These are phyloP conservation scores for Muscicapa comitata DNA, from an alignment of 2,797 vertebrate species.

Conservation along the genomic window DNA sequence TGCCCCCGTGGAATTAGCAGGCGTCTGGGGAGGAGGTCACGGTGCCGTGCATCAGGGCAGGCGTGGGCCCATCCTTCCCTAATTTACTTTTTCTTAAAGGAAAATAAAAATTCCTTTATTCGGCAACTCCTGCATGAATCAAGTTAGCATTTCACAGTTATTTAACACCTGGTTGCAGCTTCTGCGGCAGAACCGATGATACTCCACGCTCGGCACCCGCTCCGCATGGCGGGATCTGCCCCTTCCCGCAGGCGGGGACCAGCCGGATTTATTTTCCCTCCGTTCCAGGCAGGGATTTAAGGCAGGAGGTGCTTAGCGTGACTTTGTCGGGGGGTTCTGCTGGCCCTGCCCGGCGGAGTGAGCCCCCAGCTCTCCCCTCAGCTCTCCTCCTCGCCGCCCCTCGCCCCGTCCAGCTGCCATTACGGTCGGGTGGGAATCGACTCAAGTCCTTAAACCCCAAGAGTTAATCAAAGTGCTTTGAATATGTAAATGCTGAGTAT, in stretches of 20 bases:
- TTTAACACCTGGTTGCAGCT: slow-evolving; percentile 40
- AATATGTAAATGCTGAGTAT: slow-evolving; percentile 67
- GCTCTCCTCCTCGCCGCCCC: neutral
- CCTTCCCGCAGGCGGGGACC: neutral
- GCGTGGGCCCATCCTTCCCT: neutral
- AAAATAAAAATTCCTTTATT: neutral
- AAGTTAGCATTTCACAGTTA: slow-evolving; percentile 26
- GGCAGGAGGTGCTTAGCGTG: neutral
- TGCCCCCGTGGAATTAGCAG: neutral
- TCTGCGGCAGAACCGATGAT: neutral
- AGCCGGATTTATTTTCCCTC: neutral
- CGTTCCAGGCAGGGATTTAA: neutral
- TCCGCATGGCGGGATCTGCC: neutral
- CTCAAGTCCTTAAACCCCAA: slow-evolving; percentile 52
- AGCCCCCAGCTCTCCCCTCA: neutral
- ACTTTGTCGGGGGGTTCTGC: neutral
- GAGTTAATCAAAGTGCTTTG: slow-evolving; percentile 69
- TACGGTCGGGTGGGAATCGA: slow-evolving; percentile 12
- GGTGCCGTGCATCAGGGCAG: neutral
- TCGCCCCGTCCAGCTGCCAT: slow-evolving; percentile 20
- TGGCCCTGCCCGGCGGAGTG: neutral
- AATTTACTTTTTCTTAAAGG: neutral
- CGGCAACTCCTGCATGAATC: neutral
- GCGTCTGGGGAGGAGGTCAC: neutral
- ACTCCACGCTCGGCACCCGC: neutral